These are phyloP conservation scores for Platorchestia sp. DNA, from an alignment of 1,140 invertebrate species.

Conservation along the genomic window DNA sequence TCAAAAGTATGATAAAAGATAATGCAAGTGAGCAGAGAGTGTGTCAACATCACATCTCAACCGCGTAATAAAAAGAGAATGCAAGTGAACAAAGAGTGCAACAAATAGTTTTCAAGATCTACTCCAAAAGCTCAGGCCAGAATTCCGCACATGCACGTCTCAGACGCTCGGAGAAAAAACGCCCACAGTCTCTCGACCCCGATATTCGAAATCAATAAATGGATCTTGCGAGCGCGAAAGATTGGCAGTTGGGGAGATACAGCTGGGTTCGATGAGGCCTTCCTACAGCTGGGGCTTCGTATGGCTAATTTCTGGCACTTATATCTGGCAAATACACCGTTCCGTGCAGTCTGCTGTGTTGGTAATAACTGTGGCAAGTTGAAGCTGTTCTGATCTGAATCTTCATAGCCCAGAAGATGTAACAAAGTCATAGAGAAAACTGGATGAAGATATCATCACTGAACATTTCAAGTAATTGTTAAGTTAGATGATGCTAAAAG, in stretches of 20 bases:
- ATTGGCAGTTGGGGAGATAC: slow-evolving; percentile 49
- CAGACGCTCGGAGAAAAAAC: not conserved
- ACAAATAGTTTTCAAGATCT: not conserved
- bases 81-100: not conserved
- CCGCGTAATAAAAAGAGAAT: too few relatives aligned
- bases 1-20: too few relatives aligned
- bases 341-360: not conserved
- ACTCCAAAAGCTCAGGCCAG: not conserved
- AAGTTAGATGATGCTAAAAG: too few relatives aligned
- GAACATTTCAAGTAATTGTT: too few relatives aligned
- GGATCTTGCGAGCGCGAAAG: slow-evolving; percentile 35
- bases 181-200: not conserved
- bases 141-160: not conserved
- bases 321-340: not conserved
- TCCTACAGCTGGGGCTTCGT: not conserved
- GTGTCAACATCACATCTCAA: too few relatives aligned
- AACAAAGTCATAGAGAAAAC: too few relatives aligned
- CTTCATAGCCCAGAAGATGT: too few relatives aligned
- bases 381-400: too few relatives aligned
- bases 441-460: too few relatives aligned
- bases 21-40: too few relatives aligned
- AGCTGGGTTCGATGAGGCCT: slow-evolving; percentile 28
- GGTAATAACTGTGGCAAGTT: too few relatives aligned
- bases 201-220: slow-evolving; percentile 52
- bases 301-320: not conserved